Percentiles rank a stretch among this genome's conserved stretches.
Evolutionary conservation across 2,797 vertebrate genomes (phyloP).

Genomic region (Syngnathus acus): DNA sequence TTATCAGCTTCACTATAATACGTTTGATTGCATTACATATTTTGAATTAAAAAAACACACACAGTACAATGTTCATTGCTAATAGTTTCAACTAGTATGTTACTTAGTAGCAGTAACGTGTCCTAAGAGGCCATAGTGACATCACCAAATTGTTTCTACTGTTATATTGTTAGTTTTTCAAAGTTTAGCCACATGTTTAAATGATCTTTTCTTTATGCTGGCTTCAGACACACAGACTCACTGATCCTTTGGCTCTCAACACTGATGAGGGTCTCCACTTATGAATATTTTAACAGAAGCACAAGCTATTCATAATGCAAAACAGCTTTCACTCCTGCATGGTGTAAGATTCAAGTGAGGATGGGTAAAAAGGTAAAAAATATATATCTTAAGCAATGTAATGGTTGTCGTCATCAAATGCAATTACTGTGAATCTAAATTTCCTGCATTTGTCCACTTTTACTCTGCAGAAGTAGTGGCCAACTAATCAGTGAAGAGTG

Average conservation of each 20-base stretch:
- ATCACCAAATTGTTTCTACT: too few species aligned
- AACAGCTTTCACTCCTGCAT: not conserved
- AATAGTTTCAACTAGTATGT: too few species aligned
- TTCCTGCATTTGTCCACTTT: not conserved
- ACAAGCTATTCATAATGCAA: constrained; percentile 8
- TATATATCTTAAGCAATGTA: not conserved
- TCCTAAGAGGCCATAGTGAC: too few species aligned
- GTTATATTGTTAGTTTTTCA: too few species aligned
- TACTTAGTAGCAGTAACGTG: too few species aligned
- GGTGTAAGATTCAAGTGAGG: not conserved
- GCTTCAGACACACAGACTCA: constrained; percentile 4
- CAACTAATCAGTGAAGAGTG: not conserved
- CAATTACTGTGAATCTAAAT: not conserved
- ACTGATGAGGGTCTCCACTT: constrained; percentile 41
- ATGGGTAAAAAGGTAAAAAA: not conserved
- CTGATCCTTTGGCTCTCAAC: constrained; percentile 31
- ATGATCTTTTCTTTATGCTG: constrained; percentile 1
- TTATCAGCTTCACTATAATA: too few species aligned
- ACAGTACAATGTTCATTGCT: too few species aligned
- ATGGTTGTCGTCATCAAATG: not conserved
- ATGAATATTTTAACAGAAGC: constrained; percentile 55
- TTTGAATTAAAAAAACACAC: too few species aligned
- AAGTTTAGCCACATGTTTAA: too few species aligned
- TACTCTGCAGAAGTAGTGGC: not conserved
- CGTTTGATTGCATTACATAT: too few species aligned